A percentile compares a stretch with the other conserved stretches of the same genome.
These are phyloP conservation scores for Takifugu ocellatus DNA, from an alignment of 2,797 vertebrate species.

Conservation along the genomic window DNA sequence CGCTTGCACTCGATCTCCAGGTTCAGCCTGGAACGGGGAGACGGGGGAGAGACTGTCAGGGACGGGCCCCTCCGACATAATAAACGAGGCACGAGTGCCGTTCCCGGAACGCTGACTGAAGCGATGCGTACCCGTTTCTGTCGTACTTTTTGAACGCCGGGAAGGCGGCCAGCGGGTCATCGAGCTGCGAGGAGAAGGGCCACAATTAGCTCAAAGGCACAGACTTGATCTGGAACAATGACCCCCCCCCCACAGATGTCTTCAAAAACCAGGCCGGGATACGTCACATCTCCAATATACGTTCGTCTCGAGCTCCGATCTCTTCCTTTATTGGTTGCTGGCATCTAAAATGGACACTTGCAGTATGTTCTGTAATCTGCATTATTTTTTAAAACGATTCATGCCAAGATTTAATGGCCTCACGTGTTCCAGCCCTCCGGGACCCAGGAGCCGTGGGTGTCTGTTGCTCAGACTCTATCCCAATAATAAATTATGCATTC, in stretches of 20 bases:
- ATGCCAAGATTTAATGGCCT: no score
- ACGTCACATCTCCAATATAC: no score
- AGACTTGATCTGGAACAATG: not conserved
- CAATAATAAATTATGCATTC: conserved; percentile 39
- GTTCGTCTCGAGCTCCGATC: no score
- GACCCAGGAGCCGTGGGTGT: no score
- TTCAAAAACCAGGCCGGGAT: not conserved
- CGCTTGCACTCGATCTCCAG: conserved; percentile 90
- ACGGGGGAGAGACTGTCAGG: not conserved
- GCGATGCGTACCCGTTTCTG: conserved; percentile 85
- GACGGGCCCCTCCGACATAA: not conserved
- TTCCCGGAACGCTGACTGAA: conserved; percentile 16
- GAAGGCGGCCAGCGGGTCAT: conserved; percentile 88
- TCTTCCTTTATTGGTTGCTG: no score
- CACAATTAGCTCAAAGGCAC: conserved; percentile 14
- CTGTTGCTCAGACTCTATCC: no score
- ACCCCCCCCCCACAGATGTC: not conserved
- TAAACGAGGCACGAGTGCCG: conserved; percentile 14
- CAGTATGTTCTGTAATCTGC: no score
- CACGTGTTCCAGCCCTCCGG: no score
- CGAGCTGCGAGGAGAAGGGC: conserved; percentile 73
- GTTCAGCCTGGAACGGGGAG: conserved; percentile 76
- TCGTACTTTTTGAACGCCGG: conserved; percentile 96
- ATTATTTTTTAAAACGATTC: no score
- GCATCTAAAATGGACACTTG: no score